These are phyloP conservation scores for Epinephelus lanceolatus DNA, from an alignment of 2,113 vertebrate species.

Conservation along the genomic window DNA sequence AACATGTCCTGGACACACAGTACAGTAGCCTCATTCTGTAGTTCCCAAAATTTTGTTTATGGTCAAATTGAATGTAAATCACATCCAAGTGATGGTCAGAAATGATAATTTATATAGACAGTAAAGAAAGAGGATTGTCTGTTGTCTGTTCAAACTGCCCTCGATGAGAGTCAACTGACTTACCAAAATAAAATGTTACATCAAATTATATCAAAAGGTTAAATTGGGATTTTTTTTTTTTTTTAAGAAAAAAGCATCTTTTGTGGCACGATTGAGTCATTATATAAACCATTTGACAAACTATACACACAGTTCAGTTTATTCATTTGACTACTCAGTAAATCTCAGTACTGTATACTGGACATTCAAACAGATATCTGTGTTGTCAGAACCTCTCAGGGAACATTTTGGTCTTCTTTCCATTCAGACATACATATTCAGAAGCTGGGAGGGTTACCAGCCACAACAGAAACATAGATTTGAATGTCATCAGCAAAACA, in stretches of 20 bases:
- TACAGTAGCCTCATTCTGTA: not conserved
- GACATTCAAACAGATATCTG: too few species aligned
- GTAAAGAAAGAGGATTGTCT: not conserved
- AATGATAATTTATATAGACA: too few species aligned
- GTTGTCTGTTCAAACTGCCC: too few species aligned
- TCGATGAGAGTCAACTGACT: slow-evolving; percentile 3
- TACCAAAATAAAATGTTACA: slow-evolving; percentile 31
- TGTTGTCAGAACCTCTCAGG: not conserved
- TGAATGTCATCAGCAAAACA: not conserved
- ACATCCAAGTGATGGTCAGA: too few species aligned
- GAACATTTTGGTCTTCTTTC: not conserved
- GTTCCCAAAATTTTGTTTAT: too few species aligned
- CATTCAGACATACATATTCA: not conserved
- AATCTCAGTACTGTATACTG: not conserved
- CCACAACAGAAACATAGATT: not conserved
- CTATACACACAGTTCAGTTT: not conserved
- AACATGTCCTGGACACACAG: not conserved
- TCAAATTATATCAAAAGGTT: not conserved
- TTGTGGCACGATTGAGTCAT: not conserved
- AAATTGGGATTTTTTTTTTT: slow-evolving; percentile 3
- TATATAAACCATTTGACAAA: not conserved
- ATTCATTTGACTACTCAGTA: not conserved
- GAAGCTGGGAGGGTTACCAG: not conserved
- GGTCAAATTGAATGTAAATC: too few species aligned
- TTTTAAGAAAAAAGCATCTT: not conserved